Evolutionary conservation across 2,113 vertebrate species (phyloP).

Genomic region (Elgaria multicarinata): DNA sequence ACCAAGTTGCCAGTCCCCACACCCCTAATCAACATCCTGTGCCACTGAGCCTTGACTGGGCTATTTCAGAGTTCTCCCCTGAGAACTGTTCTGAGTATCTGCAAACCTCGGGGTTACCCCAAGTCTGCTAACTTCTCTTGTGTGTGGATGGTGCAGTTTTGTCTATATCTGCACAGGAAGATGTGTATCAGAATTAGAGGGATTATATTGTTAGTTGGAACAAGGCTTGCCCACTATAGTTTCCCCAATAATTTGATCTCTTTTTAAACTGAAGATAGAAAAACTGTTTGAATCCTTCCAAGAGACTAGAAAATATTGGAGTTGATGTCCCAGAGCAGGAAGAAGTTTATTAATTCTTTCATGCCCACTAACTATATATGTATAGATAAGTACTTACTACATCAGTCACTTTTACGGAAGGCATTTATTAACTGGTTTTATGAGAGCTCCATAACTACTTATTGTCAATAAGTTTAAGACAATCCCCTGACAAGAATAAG

Average conservation of each 20-base stretch:
- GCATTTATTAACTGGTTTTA: neutral
- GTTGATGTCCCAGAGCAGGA: neutral
- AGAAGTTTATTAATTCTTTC: neutral
- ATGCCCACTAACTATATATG: neutral
- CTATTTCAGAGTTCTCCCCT: no score
- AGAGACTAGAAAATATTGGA: neutral
- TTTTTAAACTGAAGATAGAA: neutral
- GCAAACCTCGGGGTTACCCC: no score
- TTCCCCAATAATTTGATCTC: neutral
- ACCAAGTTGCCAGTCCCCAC: no score
- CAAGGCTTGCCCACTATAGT: neutral
- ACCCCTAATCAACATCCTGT: no score
- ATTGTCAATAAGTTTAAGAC: neutral
- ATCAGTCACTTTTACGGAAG: neutral
- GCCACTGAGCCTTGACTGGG: no score
- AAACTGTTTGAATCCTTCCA: neutral
- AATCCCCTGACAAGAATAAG: neutral
- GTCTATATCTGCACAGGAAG: neutral
- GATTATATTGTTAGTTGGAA: no score
- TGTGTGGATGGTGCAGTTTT: no score
- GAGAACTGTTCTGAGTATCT: no score
- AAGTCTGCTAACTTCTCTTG: no score
- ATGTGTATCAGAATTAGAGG: neutral
- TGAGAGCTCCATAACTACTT: neutral
- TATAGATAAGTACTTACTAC: neutral